Base-by-base conservation (phyloP, 2,113 vertebrate genomes). In the Spea multiplicata region DNA sequence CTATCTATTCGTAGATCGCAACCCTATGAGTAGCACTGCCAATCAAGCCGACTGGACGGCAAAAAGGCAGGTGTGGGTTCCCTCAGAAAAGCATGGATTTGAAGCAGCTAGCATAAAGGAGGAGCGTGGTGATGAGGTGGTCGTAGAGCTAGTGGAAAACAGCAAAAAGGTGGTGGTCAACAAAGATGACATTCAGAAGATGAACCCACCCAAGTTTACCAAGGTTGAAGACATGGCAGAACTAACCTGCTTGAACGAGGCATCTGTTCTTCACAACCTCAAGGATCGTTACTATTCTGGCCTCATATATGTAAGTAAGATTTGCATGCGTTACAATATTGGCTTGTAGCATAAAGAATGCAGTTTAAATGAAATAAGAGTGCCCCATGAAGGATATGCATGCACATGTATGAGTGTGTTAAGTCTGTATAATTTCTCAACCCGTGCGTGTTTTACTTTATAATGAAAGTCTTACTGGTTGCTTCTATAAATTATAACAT, bases 171-270 rank as follows among this genome's bases (percentile, higher is more conserved):
- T 80, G 79, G 66, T 80, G 82, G 46, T 89, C 83, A 3, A 78
- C 85, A 74, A 90, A 84, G 87, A 88, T 73, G 82, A 82, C 83
- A 80, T 85, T 30, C 90, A 91, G 85, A 89, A 88, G 78, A 91
- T 91, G 90, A 91, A 91, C 81, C 90, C 90, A 3, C 90, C 90
- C 50, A 91, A 91, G 74, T 91, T 91, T 82, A 88, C 88, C 86
- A 91, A 91, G 80, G 89, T 89, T 0, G 90, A 91, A 75, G 90
- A 91, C 75, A 91, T 90, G 90, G 90, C 90, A 0, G 90, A 91
- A 50, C 84, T 91, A 66, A 91, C 90, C 17, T 91, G 90, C 83
- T 86, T 91, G 66, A 91, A 91, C 0, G 90, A 91, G 76, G 90
- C 90, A 10, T 90, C 90, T 0, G 90, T 91, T 5, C 84, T 91